Evolutionary conservation across 2,113 vertebrate species (phyloP).

Genomic region (Heterochromis multidens): DNA sequence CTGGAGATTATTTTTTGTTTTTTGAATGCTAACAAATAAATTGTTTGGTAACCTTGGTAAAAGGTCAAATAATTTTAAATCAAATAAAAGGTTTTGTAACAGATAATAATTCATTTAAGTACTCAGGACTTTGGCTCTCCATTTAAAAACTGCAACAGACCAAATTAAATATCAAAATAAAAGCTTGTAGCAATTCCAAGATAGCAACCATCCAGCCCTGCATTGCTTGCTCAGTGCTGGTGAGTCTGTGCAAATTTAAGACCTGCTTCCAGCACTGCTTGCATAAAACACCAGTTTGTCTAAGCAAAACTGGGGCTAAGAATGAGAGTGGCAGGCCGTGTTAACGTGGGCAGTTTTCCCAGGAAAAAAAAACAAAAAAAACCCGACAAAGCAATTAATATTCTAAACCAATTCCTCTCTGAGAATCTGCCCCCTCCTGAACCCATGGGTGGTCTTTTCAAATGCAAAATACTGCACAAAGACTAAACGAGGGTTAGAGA

Average conservation of each 20-base stretch:
- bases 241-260: background rate
- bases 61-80: background rate
- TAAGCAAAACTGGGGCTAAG: background rate
- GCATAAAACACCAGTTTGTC: background rate
- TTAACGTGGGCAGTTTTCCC: constrained; percentile 55
- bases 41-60: background rate
- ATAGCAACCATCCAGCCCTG: background rate
- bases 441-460: constrained; percentile 71
- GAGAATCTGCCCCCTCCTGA: constrained; percentile 54
- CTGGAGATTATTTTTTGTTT: background rate
- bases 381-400: constrained; percentile 61
- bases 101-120: background rate
- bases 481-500: constrained; percentile 19
- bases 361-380: background rate
- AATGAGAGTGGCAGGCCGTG: constrained; percentile 3
- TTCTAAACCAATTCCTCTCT: constrained; percentile 58
- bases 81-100: background rate
- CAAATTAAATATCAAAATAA: background rate
- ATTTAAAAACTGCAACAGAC: background rate
- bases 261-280: background rate
- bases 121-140: background rate
- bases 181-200: background rate
- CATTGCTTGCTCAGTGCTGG: background rate
- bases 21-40: background rate
- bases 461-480: constrained; percentile 57